Percentiles rank a stretch among this genome's conserved stretches.
These are phyloP conservation scores for Myripristis jacobus DNA, from an alignment of 2,797 vertebrate species.

Conservation along the genomic window DNA sequence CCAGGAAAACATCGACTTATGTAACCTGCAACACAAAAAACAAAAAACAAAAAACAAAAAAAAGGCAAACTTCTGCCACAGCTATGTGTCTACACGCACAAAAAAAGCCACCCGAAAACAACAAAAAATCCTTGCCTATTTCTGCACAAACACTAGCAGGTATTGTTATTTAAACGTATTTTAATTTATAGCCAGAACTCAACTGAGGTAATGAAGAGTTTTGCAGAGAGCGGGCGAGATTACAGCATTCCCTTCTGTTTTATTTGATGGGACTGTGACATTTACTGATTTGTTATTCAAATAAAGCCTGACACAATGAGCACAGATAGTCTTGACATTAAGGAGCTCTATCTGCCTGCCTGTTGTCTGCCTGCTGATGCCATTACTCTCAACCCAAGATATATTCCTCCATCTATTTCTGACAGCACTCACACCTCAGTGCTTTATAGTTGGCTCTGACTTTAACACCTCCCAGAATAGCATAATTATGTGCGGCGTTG, in stretches of 20 bases:
- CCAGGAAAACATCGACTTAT: constrained; percentile 65
- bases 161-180: constrained; percentile 24
- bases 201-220: constrained; percentile 25
- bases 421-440: background rate
- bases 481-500: constrained; percentile 9
- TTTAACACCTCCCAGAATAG: constrained; percentile 17
- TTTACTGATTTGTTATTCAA: constrained; percentile 70
- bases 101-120: too few species aligned
- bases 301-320: constrained; percentile 61
- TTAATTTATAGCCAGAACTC: constrained; percentile 9
- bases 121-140: too few species aligned
- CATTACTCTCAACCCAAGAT: background rate
- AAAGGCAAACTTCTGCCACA: constrained; percentile 27
- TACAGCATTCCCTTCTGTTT: constrained; percentile 19
- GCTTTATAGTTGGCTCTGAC: background rate
- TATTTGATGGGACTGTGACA: constrained; percentile 53
- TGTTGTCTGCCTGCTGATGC: background rate
- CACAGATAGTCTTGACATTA: constrained; percentile 51
- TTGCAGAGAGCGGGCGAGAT: constrained; percentile 20
- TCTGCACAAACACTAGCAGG: background rate
- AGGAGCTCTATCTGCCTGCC: constrained; percentile 26
- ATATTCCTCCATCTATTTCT: constrained; percentile 16
- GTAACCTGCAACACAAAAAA: constrained; percentile 57
- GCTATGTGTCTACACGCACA: constrained; percentile 9
- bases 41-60: background rate